phyloP scores from a whole-genome alignment of 2,888 invertebrate genomes.

The Psylliodes chrysocephalus region DNA sequence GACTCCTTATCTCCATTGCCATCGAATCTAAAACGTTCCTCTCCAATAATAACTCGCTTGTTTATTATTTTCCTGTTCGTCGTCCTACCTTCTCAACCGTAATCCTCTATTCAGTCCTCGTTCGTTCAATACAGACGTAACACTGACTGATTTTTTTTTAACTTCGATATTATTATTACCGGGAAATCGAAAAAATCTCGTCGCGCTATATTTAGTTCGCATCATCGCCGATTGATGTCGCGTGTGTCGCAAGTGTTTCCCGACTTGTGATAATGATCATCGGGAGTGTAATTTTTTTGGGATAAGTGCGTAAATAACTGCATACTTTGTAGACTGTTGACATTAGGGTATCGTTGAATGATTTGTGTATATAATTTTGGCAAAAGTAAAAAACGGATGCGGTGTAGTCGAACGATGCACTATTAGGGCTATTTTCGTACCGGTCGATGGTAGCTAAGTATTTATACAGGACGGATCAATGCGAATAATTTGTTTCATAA shows the following conservation, averaged over 20 bases:
- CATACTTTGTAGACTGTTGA: no score
- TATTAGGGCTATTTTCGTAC: no score
- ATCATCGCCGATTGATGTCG: neutral
- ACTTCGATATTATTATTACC: neutral
- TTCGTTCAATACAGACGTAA: slow-evolving; percentile 3
- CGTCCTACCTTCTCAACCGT: slow-evolving; percentile 10
- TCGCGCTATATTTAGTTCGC: neutral
- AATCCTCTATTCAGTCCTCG: slow-evolving; percentile 21
- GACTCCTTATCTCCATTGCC: no score
- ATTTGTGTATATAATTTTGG: no score
- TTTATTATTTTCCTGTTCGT: slow-evolving; percentile 29
- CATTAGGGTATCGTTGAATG: slow-evolving; percentile 12
- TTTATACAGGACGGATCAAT: no score
- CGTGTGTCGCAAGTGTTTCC: neutral
- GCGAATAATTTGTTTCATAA: no score
- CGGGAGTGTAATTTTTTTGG: neutral
- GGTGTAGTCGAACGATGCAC: no score
- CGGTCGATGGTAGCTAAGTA: no score
- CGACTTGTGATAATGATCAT: neutral
- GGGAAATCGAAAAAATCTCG: neutral
- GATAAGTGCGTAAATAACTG: slow-evolving; percentile 3
- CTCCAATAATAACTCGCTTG: slow-evolving; percentile 31
- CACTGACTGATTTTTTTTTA: neutral
- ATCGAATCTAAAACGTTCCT: neutral
- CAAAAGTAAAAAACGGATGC: neutral